Evolutionary conservation across 1,140 invertebrate genomes (phyloP).

Genomic region (Wiebesia pumilae): DNA sequence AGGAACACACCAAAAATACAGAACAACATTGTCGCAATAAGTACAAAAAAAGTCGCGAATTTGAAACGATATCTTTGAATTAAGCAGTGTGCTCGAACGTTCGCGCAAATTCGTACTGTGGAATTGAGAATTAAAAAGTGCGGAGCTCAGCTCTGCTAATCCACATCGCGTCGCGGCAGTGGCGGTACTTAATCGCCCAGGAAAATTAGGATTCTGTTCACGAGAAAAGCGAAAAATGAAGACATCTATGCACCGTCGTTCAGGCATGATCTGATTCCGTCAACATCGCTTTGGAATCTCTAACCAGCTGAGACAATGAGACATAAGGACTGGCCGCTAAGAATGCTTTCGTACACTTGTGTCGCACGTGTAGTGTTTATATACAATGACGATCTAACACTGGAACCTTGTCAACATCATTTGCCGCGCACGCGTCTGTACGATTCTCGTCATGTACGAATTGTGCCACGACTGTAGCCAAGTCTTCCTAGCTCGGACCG

Average conservation of each 20-base stretch:
- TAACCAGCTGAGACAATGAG: neutral
- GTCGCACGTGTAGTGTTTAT: neutral
- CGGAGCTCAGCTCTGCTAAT: neutral
- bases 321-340: neutral
- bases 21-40: neutral
- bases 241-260: too few relatives aligned
- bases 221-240: neutral
- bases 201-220: too few relatives aligned
- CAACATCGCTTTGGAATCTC: neutral
- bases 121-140: neutral
- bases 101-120: too few relatives aligned
- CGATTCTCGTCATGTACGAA: too few relatives aligned
- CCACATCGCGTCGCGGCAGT: neutral
- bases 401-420: neutral
- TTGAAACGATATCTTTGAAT: too few relatives aligned
- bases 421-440: neutral
- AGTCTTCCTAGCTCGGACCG: too few relatives aligned
- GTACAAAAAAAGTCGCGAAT: too few relatives aligned
- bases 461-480: too few relatives aligned
- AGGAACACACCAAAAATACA: neutral
- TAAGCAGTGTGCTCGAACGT: too few relatives aligned
- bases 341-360: neutral
- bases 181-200: neutral
- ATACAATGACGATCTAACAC: constrained; percentile 8
- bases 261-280: neutral